Evolutionary conservation across 1,140 invertebrate genomes (phyloP).

Genomic region (Neodiprion pinetum): DNA sequence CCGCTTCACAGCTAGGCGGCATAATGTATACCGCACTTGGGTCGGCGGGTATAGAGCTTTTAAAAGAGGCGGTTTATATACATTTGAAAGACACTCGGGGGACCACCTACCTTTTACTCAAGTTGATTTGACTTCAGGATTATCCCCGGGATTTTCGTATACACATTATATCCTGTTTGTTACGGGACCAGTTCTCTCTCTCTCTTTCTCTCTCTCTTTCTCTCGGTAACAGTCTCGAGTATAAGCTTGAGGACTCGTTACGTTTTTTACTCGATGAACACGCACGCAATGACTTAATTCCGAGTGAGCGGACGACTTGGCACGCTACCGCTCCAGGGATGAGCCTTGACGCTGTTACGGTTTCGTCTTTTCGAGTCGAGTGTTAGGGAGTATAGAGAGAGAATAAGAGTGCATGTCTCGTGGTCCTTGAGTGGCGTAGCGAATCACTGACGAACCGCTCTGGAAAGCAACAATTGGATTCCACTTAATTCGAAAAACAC

Average conservation of each 20-base stretch:
- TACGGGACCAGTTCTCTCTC: neutral
- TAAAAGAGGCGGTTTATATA: too few relatives aligned
- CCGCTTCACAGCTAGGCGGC: too few relatives aligned
- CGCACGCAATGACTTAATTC: neutral
- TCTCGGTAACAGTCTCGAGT: neutral
- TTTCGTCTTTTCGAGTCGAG: neutral
- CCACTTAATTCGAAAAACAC: conserved; percentile 7
- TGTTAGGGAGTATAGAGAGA: neutral
- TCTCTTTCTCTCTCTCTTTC: neutral
- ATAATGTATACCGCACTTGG: too few relatives aligned
- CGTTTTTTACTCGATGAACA: neutral
- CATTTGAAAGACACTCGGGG: too few relatives aligned
- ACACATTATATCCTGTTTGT: too few relatives aligned
- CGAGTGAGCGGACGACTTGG: neutral
- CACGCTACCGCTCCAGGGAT: neutral
- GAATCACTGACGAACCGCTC: conserved; percentile 4
- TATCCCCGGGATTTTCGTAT: too few relatives aligned
- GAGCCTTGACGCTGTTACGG: neutral
- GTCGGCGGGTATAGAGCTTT: too few relatives aligned
- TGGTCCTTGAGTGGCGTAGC: conserved; percentile 6
- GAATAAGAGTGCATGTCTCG: neutral
- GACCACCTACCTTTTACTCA: too few relatives aligned
- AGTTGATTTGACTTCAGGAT: too few relatives aligned
- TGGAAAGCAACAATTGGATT: conserved; percentile 3
- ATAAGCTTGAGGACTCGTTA: neutral